Conservation (phyloP, 2,888 invertebrate species). For the Caenorhabditis angaria region DNA sequence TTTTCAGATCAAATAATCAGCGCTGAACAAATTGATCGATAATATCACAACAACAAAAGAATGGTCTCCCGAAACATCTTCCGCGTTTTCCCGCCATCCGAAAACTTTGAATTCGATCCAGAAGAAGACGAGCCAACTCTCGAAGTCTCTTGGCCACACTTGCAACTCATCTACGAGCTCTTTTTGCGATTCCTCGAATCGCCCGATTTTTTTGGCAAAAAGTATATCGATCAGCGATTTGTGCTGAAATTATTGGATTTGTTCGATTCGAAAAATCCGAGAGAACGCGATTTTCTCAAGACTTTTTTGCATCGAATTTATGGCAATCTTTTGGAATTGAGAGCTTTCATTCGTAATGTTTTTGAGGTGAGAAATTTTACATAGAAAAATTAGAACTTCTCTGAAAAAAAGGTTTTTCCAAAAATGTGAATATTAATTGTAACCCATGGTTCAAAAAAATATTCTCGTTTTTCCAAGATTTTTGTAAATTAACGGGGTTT, state of each 20-base stretch:
- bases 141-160: slow-evolving; percentile 99
- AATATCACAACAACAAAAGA: slow-evolving; percentile 87
- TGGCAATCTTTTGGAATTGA: slow-evolving; percentile 97
- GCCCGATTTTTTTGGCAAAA: slow-evolving; percentile 92
- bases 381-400: too few relatives aligned
- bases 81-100: slow-evolving; percentile 92
- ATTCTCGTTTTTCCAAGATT: too few relatives aligned
- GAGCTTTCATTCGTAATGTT: slow-evolving; percentile 99
- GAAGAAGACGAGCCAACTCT: slow-evolving; percentile 99
- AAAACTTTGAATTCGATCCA: too few relatives aligned
- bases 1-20: slow-evolving; percentile 80
- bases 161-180: slow-evolving; percentile 95
- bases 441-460: too few relatives aligned
- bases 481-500: too few relatives aligned
- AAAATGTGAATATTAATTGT: too few relatives aligned
- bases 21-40: slow-evolving; percentile 96
- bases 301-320: slow-evolving; percentile 95
- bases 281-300: slow-evolving; percentile 97
- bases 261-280: slow-evolving; percentile 98
- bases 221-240: slow-evolving; percentile 97
- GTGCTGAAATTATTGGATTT: slow-evolving; percentile 95
- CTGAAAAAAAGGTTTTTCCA: too few relatives aligned
- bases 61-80: slow-evolving; percentile 76
- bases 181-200: slow-evolving; percentile 97
- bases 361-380: slow-evolving; percentile 79